A percentile compares a stretch with the other conserved stretches of the same genome.
Evolutionary conservation across 92 coral and sea anemone species (phyloP).

Genomic region (Pocillopora grandis): DNA sequence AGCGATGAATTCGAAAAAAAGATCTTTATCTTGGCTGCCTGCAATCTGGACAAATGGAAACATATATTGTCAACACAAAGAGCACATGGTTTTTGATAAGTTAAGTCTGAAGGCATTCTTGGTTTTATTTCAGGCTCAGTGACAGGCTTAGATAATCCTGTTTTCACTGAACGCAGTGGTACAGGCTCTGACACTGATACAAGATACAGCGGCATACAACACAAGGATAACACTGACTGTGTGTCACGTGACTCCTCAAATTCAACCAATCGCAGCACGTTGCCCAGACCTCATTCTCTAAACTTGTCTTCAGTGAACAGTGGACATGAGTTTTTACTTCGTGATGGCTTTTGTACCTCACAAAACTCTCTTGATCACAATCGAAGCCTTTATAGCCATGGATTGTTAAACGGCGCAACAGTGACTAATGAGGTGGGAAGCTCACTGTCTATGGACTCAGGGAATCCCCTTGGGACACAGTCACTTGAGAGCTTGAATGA

Average conservation of each 20-base stretch:
- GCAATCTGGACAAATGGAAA: no score
- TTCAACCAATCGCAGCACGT: background rate
- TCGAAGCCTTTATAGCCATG: slow-evolving; percentile 13
- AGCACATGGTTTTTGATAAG: background rate
- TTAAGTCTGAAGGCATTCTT: background rate
- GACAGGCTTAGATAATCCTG: slow-evolving; percentile 74
- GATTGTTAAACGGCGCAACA: slow-evolving; percentile 1
- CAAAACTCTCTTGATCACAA: slow-evolving; percentile 22
- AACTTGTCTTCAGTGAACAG: slow-evolving; percentile 18
- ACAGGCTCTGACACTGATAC: slow-evolving; percentile 12
- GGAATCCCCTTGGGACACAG: slow-evolving; percentile 69
- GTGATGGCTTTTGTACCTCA: slow-evolving; percentile 20
- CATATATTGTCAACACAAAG: no score
- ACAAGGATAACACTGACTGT: slow-evolving; percentile 28
- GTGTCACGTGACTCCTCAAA: slow-evolving; percentile 13
- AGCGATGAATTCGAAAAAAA: no score
- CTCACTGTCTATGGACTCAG: slow-evolving; percentile 74
- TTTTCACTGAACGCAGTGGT: slow-evolving; percentile 56
- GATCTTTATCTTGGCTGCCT: no score
- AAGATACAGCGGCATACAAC: slow-evolving; percentile 3
- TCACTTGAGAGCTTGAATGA: slow-evolving; percentile 68
- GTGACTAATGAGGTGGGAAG: slow-evolving; percentile 49
- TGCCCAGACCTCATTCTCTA: slow-evolving; percentile 31
- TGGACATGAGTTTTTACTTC: slow-evolving; percentile 10
- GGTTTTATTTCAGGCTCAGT: slow-evolving; percentile 30